Base-by-base conservation (phyloP, 2,113 vertebrate genomes). In the Myanophis thanlyinensis region DNA sequence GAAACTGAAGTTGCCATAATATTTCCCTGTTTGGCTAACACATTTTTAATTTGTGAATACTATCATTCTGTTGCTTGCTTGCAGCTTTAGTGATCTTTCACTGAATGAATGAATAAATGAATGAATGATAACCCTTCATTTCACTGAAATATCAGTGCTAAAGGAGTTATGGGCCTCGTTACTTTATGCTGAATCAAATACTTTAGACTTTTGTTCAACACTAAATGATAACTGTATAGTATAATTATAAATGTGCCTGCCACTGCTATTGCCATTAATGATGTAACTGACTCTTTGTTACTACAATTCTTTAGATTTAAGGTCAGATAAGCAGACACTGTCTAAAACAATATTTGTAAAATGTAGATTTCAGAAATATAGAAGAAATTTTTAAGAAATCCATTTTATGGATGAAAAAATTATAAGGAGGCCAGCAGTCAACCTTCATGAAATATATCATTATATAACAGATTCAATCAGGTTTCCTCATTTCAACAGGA, bases 101-200 rank as follows among this genome's bases (percentile, higher is more conserved):
- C 9, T 0, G 1, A 93, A 91, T 94, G 92, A 96, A 94, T 67
- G 53, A 23, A 7, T 54, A 20, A 22, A 54, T 54, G 53, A 23
- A 44, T 80, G 73, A 80, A 44, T 80, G 35, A 22, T 80, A 93
- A 94, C 73, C 92, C 91, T 95, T 96, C 95, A 94, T 95, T 95
- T 89, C 92, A 91, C 94, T 94, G 94, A 89, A 92, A 95, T 56
- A 92, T 67, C 52, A 8, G 11, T 92, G 89, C 40, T 84, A 91
- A 5, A 91, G 89, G 94, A 95, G 94, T 85, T 90, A 89, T 92
- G 47, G 62, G 67, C 93, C 93, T 90, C 0, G 0, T 93, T 96
- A 93, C 30, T 90, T 90, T 93, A 92, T 89, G 91, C 89, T 94
- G 90, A 93, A 52, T 91, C 80, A 88, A 95, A 85, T 1, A 40